A percentile compares a stretch with the other conserved stretches of the same genome.
Evolutionary conservation across 2,888 invertebrate species (phyloP).

Genomic region (Opisthograptis luteolata): DNA sequence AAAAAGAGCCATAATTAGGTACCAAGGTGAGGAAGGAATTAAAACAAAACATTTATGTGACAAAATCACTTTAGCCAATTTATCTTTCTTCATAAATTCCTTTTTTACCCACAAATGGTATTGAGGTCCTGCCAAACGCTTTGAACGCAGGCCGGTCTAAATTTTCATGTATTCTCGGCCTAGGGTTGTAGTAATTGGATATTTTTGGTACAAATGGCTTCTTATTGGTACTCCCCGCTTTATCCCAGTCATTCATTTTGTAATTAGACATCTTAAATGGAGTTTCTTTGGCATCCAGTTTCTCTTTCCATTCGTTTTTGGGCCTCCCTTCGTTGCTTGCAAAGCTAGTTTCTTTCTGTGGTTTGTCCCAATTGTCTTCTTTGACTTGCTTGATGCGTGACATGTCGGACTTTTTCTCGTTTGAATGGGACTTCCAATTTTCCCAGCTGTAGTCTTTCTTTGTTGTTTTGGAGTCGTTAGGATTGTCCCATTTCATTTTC

Average conservation of each 20-base stretch:
- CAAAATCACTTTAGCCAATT: too few relatives aligned
- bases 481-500: neutral
- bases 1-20: too few relatives aligned
- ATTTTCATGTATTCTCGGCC: conserved; percentile 9
- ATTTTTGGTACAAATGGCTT: conserved; percentile 21
- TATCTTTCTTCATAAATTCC: conserved; percentile 43
- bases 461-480: neutral
- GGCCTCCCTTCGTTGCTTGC: conserved; percentile 1
- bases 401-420: conserved; percentile 2
- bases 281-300: conserved; percentile 5
- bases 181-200: conserved; percentile 19
- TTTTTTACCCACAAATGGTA: conserved; percentile 43
- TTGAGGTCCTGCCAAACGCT: conserved; percentile 40
- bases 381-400: neutral
- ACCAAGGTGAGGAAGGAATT: too few relatives aligned
- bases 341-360: neutral
- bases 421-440: conserved; percentile 14
- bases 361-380: neutral
- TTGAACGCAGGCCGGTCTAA: neutral
- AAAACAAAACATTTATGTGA: too few relatives aligned
- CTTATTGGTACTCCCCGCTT: conserved; percentile 1
- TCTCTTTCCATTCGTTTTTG: conserved; percentile 9
- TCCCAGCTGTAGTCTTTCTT: conserved; percentile 8
- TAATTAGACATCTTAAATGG: conserved; percentile 2
- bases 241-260: conserved; percentile 1